Evolutionary conservation across 2,797 vertebrate species (phyloP), one percentile per base, ranked within the genome.

Genomic region (Pantherophis alleghaniensis): DNA sequence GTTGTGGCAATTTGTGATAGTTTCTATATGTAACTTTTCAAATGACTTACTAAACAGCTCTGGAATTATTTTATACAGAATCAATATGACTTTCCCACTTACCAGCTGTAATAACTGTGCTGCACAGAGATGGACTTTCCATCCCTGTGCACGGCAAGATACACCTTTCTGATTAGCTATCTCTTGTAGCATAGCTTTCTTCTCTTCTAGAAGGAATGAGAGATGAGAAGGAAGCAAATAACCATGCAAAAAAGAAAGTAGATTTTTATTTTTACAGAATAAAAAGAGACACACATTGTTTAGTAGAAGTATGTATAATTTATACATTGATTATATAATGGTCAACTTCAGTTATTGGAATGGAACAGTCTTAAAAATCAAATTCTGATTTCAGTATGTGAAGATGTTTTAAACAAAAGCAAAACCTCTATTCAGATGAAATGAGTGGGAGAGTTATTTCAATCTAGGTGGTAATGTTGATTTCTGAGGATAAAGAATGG

Each of bases 81-180:
- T 51, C 20, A 56, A 2, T 20, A 63, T 89, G 87, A 56, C 16
- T 90, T 61, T 0, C 88, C 86, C 87, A 98, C 98, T 98, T 97
- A 99, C 99, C 98, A 99, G 95, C 97, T 99, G 99, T 14, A 99
- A 97, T 28, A 99, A 98, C 95, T 99, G 99, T 9, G 99, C 99
- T 0, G 99, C 99, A 96, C 99, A 99, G 94, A 99, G 98, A 97
- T 99, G 99, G 86, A 99, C 99, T 96, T 99, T 99, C 99, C 99
- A 99, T 93, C 99, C 99, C 96, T 99, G 99, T 16, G 99, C 99
- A 93, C 99, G 98, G 95, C 99, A 99, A 26, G 98, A 99, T 18
- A 99, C 99, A 4, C 99, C 99, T 97, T 99, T 99, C 98, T 99
- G 99, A 96, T 98, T 99, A 96, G 99, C 99, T 97, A 99, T 98